These are phyloP conservation scores for Selene dorsalis DNA, from an alignment of 2,797 vertebrate genomes.

Conservation along the genomic window DNA sequence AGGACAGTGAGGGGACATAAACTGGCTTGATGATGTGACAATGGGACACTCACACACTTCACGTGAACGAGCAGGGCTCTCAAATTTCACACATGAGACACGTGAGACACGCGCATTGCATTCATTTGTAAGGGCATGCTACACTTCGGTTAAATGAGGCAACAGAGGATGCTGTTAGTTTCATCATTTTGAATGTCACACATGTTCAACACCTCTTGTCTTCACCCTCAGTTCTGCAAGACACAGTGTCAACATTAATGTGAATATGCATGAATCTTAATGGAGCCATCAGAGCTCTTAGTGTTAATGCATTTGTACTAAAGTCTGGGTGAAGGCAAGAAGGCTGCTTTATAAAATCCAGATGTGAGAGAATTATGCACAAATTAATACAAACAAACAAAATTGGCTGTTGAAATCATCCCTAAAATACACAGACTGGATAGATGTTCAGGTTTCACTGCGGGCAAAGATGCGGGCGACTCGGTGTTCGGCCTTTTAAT, in stretches of 20 bases:
- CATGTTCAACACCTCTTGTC: constrained; percentile 33
- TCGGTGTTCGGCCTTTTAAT: constrained; percentile 6
- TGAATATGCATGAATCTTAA: constrained; percentile 38
- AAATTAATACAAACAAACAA: neutral
- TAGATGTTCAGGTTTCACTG: constrained; percentile 30
- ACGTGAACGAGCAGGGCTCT: too few species aligned
- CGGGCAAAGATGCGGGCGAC: constrained; percentile 7
- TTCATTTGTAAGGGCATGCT: neutral
- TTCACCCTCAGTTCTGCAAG: constrained; percentile 37
- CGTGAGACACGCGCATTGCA: too few species aligned
- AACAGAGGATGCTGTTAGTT: constrained; percentile 24
- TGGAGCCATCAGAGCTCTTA: constrained; percentile 26
- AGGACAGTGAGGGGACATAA: too few species aligned
- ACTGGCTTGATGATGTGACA: too few species aligned
- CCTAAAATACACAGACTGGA: constrained; percentile 5
- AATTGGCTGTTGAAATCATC: neutral
- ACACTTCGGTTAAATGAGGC: constrained; percentile 33
- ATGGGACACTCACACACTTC: too few species aligned
- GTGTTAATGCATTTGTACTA: constrained; percentile 5
- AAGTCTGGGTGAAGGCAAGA: neutral
- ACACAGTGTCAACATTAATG: constrained; percentile 26
- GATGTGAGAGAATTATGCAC: constrained; percentile 11
- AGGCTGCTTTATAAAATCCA: neutral
- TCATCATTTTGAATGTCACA: constrained; percentile 36
- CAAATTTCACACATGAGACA: too few species aligned